phyloP scores from a whole-genome alignment of 2,113 vertebrate species.

The Aldabrachelys gigantea region DNA sequence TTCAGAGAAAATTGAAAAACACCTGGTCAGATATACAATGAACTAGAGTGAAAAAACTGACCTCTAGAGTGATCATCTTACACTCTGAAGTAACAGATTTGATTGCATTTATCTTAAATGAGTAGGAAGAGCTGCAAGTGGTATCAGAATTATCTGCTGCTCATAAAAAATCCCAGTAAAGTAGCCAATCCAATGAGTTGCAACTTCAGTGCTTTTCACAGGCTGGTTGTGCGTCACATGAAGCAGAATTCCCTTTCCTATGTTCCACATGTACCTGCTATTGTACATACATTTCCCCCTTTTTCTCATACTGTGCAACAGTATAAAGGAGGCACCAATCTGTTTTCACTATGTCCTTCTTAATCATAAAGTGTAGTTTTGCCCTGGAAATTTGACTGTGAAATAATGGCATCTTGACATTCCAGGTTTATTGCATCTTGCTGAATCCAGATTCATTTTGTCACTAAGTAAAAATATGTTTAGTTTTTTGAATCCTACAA shows the following conservation, averaged over 20 bases:
- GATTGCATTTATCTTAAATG: neutral
- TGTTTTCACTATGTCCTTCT: neutral
- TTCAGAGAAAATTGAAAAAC: neutral
- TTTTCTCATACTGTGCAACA: neutral
- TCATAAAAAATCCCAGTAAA: neutral
- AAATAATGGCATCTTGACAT: neutral
- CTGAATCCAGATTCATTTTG: neutral
- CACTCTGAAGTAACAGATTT: fast-evolving
- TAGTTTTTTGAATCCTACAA: neutral
- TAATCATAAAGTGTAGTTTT: neutral
- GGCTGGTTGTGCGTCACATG: neutral
- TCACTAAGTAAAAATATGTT: neutral
- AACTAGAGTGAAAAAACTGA: neutral
- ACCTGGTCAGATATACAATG: neutral
- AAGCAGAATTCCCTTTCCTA: neutral
- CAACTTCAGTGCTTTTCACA: fast-evolving
- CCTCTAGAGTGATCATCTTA: neutral
- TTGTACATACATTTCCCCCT: neutral
- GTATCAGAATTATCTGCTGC: neutral
- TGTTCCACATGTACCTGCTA: neutral
- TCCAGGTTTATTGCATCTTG: neutral
- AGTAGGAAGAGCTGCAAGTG: neutral
- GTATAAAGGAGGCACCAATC: neutral
- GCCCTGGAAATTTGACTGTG: neutral
- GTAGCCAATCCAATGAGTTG: neutral